phyloP scores from a whole-genome alignment of 2,888 invertebrate species.

The Laspeyria flexula region DNA sequence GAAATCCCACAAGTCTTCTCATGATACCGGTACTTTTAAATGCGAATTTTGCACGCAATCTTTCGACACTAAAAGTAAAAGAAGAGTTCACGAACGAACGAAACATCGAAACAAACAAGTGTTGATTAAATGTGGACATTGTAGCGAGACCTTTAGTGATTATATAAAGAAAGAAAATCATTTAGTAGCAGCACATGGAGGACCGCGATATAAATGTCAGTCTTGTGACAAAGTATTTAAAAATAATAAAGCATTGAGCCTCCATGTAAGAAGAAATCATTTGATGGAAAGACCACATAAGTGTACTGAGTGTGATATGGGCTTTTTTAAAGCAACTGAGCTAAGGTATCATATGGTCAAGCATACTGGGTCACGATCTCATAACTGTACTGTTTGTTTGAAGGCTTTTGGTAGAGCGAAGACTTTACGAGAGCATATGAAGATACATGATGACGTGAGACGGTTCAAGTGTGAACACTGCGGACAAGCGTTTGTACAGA shows the following conservation, averaged over 20 bases:
- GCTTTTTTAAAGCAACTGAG: slow-evolving; percentile 26
- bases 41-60: slow-evolving; percentile 40
- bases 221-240: slow-evolving; percentile 27
- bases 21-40: slow-evolving; percentile 53
- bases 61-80: background rate
- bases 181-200: background rate
- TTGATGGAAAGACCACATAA: slow-evolving; percentile 51
- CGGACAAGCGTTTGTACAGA: slow-evolving; percentile 43
- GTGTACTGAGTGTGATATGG: slow-evolving; percentile 66
- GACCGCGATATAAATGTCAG: slow-evolving; percentile 13
- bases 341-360: slow-evolving; percentile 43
- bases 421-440: slow-evolving; percentile 49
- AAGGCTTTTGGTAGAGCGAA: slow-evolving; percentile 48
- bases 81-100: background rate
- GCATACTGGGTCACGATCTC: slow-evolving; percentile 53
- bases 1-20: slow-evolving; percentile 45
- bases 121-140: slow-evolving; percentile 22
- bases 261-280: slow-evolving; percentile 39
- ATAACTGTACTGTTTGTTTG: slow-evolving; percentile 62
- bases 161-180: slow-evolving; percentile 1
- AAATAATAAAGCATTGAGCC: slow-evolving; percentile 7
- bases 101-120: slow-evolving; percentile 27
- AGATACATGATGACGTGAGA: slow-evolving; percentile 46
- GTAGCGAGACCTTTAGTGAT: slow-evolving; percentile 4
- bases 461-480: slow-evolving; percentile 39